A percentile compares a stretch with the other conserved stretches of the same genome.
Evolutionary conservation across 1,140 invertebrate genomes (phyloP).

Genomic region (Mercenaria mercenaria): DNA sequence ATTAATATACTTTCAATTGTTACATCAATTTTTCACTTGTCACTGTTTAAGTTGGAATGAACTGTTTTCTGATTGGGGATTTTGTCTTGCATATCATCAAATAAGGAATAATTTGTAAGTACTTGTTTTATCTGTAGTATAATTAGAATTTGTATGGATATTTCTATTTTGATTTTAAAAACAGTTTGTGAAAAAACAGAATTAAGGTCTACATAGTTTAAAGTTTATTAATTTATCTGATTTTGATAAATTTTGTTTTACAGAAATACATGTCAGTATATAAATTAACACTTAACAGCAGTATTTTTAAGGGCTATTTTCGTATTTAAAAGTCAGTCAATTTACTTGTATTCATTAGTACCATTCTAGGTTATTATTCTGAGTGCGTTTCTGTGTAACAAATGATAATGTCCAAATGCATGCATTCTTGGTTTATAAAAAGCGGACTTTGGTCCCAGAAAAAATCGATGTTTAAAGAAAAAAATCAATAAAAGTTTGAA

Average conservation of each 20-base stretch:
- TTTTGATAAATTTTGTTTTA: not conserved
- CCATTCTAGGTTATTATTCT: not conserved
- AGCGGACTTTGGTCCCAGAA: not conserved
- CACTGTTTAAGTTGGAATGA: too few species aligned
- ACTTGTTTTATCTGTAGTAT: too few species aligned
- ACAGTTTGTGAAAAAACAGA: too few species aligned
- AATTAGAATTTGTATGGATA: too few species aligned
- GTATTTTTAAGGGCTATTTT: not conserved
- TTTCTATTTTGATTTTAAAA: too few species aligned
- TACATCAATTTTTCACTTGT: too few species aligned
- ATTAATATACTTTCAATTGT: too few species aligned
- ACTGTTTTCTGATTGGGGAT: too few species aligned
- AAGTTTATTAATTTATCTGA: not conserved
- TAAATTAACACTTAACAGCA: too few species aligned
- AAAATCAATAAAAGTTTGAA: not conserved
- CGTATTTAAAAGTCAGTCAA: not conserved
- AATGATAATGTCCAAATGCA: not conserved
- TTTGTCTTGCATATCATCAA: too few species aligned
- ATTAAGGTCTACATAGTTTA: not conserved
- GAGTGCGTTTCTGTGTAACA: not conserved
- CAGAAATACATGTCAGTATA: not conserved
- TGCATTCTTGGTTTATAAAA: conserved; percentile 8
- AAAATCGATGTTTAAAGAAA: not conserved
- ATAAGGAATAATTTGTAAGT: too few species aligned
- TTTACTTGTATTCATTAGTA: not conserved